phyloP scores from a whole-genome alignment of 2,888 invertebrate species.

The Agrotis ipsilon region DNA sequence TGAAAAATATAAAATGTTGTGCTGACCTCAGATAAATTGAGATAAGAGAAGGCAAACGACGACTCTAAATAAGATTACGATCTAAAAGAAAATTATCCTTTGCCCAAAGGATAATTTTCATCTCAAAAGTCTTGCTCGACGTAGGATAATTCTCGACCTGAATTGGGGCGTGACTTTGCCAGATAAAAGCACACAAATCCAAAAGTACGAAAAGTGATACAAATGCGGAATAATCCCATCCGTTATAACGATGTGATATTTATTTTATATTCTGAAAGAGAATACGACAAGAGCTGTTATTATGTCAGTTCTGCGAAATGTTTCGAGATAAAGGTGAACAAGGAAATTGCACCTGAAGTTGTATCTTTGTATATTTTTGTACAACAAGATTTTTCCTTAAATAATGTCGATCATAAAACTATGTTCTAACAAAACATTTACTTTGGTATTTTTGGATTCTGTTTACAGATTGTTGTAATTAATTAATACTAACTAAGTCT shows the following conservation, averaged over 20 bases:
- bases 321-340: slow-evolving; percentile 20
- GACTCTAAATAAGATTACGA: no score
- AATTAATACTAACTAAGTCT: no score
- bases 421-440: no score
- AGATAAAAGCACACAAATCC: not conserved
- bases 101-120: no score
- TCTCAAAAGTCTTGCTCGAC: no score
- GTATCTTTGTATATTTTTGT: slow-evolving; percentile 21
- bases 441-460: no score
- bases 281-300: slow-evolving; percentile 29
- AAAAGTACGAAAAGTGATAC: no score
- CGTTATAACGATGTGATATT: slow-evolving; percentile 20
- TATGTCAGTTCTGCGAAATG: slow-evolving; percentile 28
- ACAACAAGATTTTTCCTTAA: not conserved
- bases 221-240: not conserved
- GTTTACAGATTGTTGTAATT: no score
- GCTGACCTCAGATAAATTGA: no score
- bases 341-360: slow-evolving; percentile 25
- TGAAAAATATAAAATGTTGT: no score
- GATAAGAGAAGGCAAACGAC: no score
- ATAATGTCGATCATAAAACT: not conserved
- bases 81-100: no score
- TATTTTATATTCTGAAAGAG: slow-evolving; percentile 20
- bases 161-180: not conserved
- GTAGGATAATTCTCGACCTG: not conserved